Percentiles rank a stretch among this genome's conserved stretches.
These are phyloP conservation scores for Acleris literana DNA, from an alignment of 2,888 invertebrate genomes.

Conservation along the genomic window DNA sequence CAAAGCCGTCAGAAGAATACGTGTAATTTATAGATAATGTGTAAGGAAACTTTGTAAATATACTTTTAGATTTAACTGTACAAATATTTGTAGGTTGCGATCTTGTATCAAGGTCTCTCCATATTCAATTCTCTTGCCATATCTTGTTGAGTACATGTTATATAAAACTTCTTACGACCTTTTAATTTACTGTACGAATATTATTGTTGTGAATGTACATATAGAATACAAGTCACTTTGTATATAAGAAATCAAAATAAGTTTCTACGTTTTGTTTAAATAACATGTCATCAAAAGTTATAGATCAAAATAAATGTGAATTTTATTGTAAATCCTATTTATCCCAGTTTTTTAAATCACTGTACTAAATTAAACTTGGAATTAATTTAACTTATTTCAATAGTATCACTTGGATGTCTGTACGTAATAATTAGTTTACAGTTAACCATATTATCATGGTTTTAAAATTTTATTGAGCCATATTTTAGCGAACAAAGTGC, in stretches of 20 bases:
- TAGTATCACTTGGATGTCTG: no score
- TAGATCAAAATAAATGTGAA: no score
- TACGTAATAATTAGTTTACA: slow-evolving; percentile 11
- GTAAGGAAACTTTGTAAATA: slow-evolving; percentile 43
- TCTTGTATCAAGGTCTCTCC: slow-evolving; percentile 80
- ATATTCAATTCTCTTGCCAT: slow-evolving; percentile 76
- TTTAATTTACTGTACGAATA: slow-evolving; percentile 24
- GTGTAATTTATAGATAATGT: slow-evolving; percentile 78
- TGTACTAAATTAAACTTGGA: no score
- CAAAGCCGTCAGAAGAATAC: slow-evolving; percentile 95
- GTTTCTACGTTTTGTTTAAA: slow-evolving; percentile 21
- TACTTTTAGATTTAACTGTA: slow-evolving; percentile 57
- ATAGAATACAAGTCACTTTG: slow-evolving; percentile 35
- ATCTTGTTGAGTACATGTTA: slow-evolving; percentile 62
- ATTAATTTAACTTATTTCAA: no score
- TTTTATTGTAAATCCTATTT: no score
- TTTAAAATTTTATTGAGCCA: slow-evolving; percentile 59
- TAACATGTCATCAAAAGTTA: slow-evolving; percentile 23
- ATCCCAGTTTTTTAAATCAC: no score
- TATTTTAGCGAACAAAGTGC: slow-evolving; percentile 80
- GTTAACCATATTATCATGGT: slow-evolving; percentile 42
- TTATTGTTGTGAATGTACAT: slow-evolving; percentile 28
- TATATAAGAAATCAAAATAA: slow-evolving; percentile 33
- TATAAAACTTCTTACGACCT: slow-evolving; percentile 37
- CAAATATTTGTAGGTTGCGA: slow-evolving; percentile 62